Evolutionary conservation across 2,888 invertebrate genomes (phyloP), one percentile per base, ranked within the genome.

Genomic region (Lasioglossum calceatum): DNA sequence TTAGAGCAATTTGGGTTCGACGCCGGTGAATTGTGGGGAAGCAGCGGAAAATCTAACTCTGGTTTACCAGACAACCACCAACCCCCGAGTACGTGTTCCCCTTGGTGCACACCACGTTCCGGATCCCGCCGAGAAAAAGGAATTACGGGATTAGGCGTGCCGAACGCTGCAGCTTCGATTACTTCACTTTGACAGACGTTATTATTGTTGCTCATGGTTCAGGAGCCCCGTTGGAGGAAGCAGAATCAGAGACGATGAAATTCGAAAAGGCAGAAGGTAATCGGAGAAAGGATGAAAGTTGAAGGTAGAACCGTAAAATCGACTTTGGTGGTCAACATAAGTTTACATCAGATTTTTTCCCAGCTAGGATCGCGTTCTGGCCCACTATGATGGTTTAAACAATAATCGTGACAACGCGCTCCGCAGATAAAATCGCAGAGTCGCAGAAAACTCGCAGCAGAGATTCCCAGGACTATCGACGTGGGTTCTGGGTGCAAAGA

Each of bases 21-120:
- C 39, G 42, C 32, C 16, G 14, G 47, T 42, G 81, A 77, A 84
- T 84, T 77, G 36, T 23, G 42, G 42, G 47, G 74, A 70, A 61
- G 27, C 39, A 32, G 32, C 58, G 70, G 77, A 61, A 84, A 61
- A 73, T 50, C 32, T 39, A 36, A 54, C 64, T 76, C 4, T 42
- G 74, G 79, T 44, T 61, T 77, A 85, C 72, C 72, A 27, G 78
- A 75, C 80, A 70, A 58, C 72, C 79, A 73, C 23, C 73, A 54
- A 72, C 44, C 47, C n/a, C 54, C 76, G 81, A 86, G 73, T 76
- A 77, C 36, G 70, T 70, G 39, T 70, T 70, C 39, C 39, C 39
- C 39, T 70, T 39, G 70, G 39, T 39, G 70, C 23, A 23, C 70
- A 2, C 23, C 70, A 23, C 36, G 67, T 19, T 23, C 7, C 19